A percentile compares a stretch with the other conserved stretches of the same genome.
phyloP scores from a whole-genome alignment of 37 sponge, comb jelly and placozoan genomes.

The Haliclona indistincta region DNA sequence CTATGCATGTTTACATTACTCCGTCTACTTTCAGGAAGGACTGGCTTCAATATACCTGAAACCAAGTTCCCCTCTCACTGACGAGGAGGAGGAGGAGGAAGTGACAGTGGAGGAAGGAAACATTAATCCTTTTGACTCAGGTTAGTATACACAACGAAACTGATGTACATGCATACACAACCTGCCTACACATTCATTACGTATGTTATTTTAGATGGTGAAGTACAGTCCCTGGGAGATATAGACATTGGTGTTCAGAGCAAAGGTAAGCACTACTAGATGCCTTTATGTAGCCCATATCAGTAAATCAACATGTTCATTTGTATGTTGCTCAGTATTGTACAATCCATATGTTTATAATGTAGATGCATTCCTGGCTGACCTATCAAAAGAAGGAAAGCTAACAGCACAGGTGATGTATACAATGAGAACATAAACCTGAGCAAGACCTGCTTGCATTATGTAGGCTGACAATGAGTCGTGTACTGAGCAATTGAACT shows the following conservation, averaged over 20 bases:
- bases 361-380: constrained; percentile 36
- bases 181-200: background rate
- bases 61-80: background rate
- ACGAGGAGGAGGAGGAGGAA: background rate
- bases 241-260: background rate
- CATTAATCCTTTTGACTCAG: constrained; percentile 1
- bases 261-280: background rate
- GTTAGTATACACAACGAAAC: background rate
- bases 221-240: background rate
- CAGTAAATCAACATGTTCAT: background rate
- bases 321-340: background rate
- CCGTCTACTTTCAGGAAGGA: constrained; percentile 17
- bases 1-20: constrained; percentile 25
- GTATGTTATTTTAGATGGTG: too few species aligned
- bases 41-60: constrained; percentile 18
- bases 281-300: background rate
- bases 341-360: background rate
- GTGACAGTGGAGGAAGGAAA: background rate
- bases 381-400: constrained; percentile 44
- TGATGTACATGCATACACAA: background rate
- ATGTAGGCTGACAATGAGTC: too few species aligned
- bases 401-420: too few species aligned
- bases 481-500: too few species aligned
- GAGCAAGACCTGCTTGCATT: too few species aligned
- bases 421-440: too few species aligned